These are phyloP conservation scores for Ennomos quercinarius DNA, from an alignment of 2,888 invertebrate genomes.

Conservation along the genomic window DNA sequence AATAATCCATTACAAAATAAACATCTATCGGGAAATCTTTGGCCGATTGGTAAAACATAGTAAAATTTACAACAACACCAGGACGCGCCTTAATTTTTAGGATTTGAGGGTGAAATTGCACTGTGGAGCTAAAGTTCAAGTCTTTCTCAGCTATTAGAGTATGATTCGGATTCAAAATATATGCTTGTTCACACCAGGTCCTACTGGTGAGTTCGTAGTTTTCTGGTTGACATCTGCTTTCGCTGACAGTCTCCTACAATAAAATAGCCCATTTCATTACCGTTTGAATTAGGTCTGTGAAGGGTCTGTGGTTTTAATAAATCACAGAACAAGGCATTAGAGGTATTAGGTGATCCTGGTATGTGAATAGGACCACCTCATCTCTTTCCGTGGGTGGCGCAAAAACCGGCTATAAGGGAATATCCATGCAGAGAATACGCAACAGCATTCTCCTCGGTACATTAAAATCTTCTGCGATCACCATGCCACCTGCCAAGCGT, in stretches of 20 bases:
- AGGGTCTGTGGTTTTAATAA: too few relatives aligned
- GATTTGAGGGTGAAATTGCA: slow-evolving; percentile 85
- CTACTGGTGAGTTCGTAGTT: background rate
- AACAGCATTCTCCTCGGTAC: too few relatives aligned
- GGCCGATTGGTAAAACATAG: slow-evolving; percentile 86
- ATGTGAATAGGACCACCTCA: too few relatives aligned
- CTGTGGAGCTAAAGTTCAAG: slow-evolving; percentile 38
- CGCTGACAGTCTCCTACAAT: background rate
- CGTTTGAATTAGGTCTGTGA: too few relatives aligned
- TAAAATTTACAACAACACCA: slow-evolving; percentile 65
- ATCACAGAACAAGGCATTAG: too few relatives aligned
- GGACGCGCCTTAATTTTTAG: slow-evolving; percentile 78
- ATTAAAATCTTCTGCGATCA: too few relatives aligned
- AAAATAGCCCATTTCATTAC: slow-evolving; percentile 17
- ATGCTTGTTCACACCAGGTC: background rate
- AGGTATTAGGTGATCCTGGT: too few relatives aligned
- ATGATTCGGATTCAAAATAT: background rate
- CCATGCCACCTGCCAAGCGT: too few relatives aligned
- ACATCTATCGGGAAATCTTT: slow-evolving; percentile 92
- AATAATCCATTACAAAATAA: slow-evolving; percentile 94
- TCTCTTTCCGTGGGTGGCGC: too few relatives aligned
- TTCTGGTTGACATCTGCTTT: slow-evolving; percentile 53
- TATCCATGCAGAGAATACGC: too few relatives aligned
- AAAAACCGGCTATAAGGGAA: too few relatives aligned
- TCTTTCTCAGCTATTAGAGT: background rate